Conservation (phyloP, 2,888 invertebrate species). For the Drosophila dives region DNA sequence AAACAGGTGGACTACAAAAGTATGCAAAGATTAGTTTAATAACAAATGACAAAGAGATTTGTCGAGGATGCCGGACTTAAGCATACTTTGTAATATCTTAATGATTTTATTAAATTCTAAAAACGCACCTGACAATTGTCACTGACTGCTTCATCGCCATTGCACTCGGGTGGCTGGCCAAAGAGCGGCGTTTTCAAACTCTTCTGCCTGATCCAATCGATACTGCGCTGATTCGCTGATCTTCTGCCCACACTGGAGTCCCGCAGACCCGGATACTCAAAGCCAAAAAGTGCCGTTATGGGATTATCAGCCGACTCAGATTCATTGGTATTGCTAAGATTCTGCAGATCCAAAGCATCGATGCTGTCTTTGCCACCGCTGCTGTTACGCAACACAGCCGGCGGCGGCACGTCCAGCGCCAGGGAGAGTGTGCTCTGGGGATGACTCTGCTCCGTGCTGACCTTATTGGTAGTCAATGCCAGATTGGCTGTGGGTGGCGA, state of each 20-base stretch:
- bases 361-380: slow-evolving; percentile 69
- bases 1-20: slow-evolving; percentile 81
- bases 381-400: slow-evolving; percentile 68
- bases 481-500: slow-evolving; percentile 78
- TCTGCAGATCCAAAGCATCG: slow-evolving; percentile 81
- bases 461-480: slow-evolving; percentile 75
- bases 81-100: neutral
- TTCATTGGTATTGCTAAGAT: slow-evolving; percentile 82
- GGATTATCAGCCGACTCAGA: slow-evolving; percentile 83
- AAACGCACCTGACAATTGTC: slow-evolving; percentile 86
- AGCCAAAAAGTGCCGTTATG: slow-evolving; percentile 69
- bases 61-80: neutral
- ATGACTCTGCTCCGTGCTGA: slow-evolving; percentile 66
- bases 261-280: slow-evolving; percentile 66
- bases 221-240: slow-evolving; percentile 66
- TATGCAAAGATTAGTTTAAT: neutral
- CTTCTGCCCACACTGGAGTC: slow-evolving; percentile 75
- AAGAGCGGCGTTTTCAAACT: slow-evolving; percentile 76
- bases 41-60: neutral
- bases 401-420: slow-evolving; percentile 69
- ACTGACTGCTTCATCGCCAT: slow-evolving; percentile 83
- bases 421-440: slow-evolving; percentile 50
- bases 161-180: slow-evolving; percentile 83
- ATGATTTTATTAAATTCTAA: neutral
- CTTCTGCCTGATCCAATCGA: slow-evolving; percentile 67